phyloP scores from a whole-genome alignment of 2,113 vertebrate species.

The Tenebrosternarchus preto region DNA sequence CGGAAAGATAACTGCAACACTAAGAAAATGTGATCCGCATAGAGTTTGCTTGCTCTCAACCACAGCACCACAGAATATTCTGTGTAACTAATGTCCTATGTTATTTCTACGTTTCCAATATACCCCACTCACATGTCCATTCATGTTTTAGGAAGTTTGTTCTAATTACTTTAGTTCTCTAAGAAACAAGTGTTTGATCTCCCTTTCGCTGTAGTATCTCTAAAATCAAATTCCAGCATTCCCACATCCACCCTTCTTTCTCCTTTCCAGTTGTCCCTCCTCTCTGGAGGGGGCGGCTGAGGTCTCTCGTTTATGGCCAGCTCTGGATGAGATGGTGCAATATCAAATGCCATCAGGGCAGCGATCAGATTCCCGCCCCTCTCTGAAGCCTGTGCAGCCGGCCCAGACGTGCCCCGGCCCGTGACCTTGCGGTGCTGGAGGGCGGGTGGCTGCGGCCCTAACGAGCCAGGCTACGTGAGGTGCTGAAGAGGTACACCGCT shows the following conservation, averaged over 20 bases:
- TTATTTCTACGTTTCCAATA: not conserved
- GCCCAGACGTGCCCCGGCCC: not conserved
- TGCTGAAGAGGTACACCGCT: slow-evolving; percentile 68
- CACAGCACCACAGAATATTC: slow-evolving; percentile 12
- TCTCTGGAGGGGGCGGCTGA: slow-evolving; percentile 11
- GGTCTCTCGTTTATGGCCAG: slow-evolving; percentile 32
- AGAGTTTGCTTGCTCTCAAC: not conserved
- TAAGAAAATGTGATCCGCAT: not conserved
- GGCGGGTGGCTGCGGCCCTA: slow-evolving; percentile 63
- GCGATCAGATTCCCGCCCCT: slow-evolving; percentile 43
- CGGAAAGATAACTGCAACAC: not conserved
- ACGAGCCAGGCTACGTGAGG: slow-evolving; percentile 66
- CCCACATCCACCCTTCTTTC: slow-evolving; percentile 19
- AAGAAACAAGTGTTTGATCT: slow-evolving; percentile 16
- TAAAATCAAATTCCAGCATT: slow-evolving; percentile 51
- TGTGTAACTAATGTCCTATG: not conserved
- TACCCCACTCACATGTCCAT: not conserved
- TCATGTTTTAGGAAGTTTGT: not conserved
- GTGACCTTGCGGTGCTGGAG: slow-evolving; percentile 1
- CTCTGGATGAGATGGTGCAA: slow-evolving; percentile 36
- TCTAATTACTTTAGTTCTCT: not conserved
- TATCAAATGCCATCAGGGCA: slow-evolving; percentile 19
- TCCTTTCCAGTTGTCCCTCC: not conserved
- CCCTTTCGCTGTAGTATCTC: slow-evolving; percentile 48
- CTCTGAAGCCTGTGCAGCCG: not conserved